Evolutionary conservation across 1,140 invertebrate genomes (phyloP).

Genomic region (Ladona fulva): DNA sequence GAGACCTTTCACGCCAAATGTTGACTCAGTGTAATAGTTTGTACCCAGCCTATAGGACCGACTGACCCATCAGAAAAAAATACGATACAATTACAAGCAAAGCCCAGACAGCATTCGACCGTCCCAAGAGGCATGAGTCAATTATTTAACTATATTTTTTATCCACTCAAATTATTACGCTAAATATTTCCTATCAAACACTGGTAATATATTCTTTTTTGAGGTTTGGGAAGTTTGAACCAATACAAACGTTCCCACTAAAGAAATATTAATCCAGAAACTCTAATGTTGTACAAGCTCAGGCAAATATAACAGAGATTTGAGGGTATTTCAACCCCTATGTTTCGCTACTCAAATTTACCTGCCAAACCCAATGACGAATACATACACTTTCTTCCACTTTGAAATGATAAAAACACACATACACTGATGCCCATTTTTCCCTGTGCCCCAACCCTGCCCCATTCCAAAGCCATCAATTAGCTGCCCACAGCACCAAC

Average conservation of each 20-base stretch:
- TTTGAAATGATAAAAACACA: background rate
- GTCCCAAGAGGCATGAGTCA: conserved; percentile 2
- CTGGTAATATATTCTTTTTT: conserved; percentile 10
- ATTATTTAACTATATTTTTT: background rate
- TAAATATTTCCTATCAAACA: background rate
- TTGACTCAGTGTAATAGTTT: background rate
- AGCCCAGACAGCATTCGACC: background rate
- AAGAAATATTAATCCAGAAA: conserved; percentile 5
- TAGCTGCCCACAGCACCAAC: background rate
- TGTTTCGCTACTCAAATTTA: background rate
- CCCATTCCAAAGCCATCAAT: background rate
- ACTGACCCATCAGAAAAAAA: background rate
- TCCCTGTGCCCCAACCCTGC: background rate
- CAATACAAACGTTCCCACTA: background rate
- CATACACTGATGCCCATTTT: background rate
- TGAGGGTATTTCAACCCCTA: background rate
- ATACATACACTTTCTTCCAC: background rate
- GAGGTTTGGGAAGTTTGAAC: background rate
- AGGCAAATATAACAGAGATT: background rate
- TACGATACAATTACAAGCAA: background rate
- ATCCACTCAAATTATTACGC: background rate
- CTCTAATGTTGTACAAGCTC: background rate
- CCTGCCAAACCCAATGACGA: background rate
- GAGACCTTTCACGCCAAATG: background rate
- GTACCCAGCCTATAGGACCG: background rate